Percentiles rank a stretch among this genome's conserved stretches.
Conservation (phyloP, 2,888 invertebrate genomes). For the Athalia rosae region DNA sequence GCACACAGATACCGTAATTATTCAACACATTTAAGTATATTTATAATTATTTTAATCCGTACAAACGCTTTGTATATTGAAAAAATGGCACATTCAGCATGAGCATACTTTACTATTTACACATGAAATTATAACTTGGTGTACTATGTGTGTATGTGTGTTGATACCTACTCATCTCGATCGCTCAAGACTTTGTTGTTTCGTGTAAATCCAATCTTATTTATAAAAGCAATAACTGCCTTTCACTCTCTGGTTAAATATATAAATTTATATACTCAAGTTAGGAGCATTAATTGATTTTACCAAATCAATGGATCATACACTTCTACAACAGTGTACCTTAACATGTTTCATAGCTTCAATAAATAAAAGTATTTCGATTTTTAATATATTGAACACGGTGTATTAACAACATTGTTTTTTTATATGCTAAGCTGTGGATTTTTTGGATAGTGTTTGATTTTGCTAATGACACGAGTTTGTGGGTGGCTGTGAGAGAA, state of each 20-base stretch:
- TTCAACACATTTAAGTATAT: constrained; percentile 3
- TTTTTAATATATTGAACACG: constrained; percentile 34
- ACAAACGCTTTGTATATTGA: constrained; percentile 14
- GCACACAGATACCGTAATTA: constrained; percentile 8
- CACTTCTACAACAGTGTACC: constrained; percentile 9
- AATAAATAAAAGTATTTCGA: constrained; percentile 36
- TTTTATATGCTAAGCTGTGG: constrained; percentile 19
- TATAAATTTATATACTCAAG: neutral
- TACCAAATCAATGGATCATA: neutral
- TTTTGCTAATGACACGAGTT: constrained; percentile 15
- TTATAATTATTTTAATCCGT: constrained; percentile 18
- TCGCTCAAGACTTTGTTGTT: neutral
- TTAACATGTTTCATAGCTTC: constrained; percentile 19
- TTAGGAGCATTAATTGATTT: neutral
- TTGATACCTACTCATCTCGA: constrained; percentile 22
- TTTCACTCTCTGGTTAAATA: neutral
- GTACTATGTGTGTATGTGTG: constrained; percentile 25
- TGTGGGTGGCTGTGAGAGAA: constrained; percentile 1
- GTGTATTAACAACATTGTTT: constrained; percentile 25
- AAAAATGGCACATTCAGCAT: constrained; percentile 40
- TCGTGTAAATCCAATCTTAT: neutral
- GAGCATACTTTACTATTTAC: constrained; percentile 36
- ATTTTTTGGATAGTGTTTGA: constrained; percentile 18
- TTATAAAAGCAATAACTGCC: neutral
- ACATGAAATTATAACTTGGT: constrained; percentile 31